Conservation (phyloP, 64 coral and sea anemone genomes). For the Pocillopora damicornis region DNA sequence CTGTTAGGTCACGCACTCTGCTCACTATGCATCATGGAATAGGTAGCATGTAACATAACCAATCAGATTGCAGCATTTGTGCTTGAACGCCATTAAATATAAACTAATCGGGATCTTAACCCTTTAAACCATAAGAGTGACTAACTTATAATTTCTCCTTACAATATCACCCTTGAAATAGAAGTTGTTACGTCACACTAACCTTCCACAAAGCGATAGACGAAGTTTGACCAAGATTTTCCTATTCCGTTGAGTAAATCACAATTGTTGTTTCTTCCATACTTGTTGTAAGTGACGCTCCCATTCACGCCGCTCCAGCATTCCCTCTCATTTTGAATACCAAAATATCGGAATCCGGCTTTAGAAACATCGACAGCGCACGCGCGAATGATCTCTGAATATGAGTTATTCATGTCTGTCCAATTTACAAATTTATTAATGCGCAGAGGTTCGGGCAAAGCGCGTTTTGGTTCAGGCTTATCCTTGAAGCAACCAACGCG, state of each 20-base stretch:
- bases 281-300: not conserved
- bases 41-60: no score
- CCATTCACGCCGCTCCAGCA: slow-evolving; percentile 10
- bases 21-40: no score
- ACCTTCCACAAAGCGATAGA: slow-evolving; percentile 13
- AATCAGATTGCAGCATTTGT: no score
- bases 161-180: no score
- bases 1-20: no score
- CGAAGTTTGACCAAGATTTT: not conserved
- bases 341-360: not conserved
- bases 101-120: no score
- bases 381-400: not conserved
- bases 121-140: no score
- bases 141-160: no score
- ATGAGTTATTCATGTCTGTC: not conserved
- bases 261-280: not conserved
- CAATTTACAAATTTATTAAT: not conserved
- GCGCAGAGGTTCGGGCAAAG: not conserved
- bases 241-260: not conserved
- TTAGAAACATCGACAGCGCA: not conserved
- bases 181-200: not conserved
- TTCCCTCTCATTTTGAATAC: not conserved
- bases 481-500: not conserved
- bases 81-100: no score
- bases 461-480: not conserved